Base-by-base conservation (phyloP, 1,140 invertebrate species). In the Ptiloglossa arizonensis region DNA sequence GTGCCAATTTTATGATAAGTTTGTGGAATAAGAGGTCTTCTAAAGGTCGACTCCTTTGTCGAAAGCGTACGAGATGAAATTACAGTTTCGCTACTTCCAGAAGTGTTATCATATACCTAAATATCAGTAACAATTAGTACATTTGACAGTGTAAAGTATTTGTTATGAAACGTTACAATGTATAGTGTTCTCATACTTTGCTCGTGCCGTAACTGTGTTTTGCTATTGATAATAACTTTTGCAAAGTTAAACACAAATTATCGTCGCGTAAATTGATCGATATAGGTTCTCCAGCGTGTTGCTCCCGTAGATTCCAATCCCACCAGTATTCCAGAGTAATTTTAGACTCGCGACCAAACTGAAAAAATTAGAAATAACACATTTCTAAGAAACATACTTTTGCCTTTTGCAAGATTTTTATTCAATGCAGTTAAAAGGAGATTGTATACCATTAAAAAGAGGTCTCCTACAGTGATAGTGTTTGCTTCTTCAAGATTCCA, bases 251-350 rank as follows among this genome's bases (percentile, higher is more conserved):
- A 81, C 87, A 91, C 6, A 92, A 71, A 79, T 79, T 88, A 32
- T 90, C 87, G 44, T 92, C 87, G 52, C 80, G 83, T 6, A 85
- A 67, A 9, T 22, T 76, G 41, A 63, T 60, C 19, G 87, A 60
- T n/a, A 81, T 62, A 15, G 85, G 68, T 63, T 86, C 88, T 66
- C 82, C 82, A 48, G 17, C 54, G n/a, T 63, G 67, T 24, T 78
- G 75, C 41, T 92, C 91, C 35, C 73, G 87, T 84, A 70, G 68
- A 56, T 88, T 83, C 1, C 92, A 91, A 79, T 95, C 94, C 96
- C 96, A 98, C 93, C 96, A 96, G 91, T 98, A 98, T 89, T 98
- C 96, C 56, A 98, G 90, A 78, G 95, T 94, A 27, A 98, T 89
- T 91, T 96, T 97, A 0, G 95, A 96, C 80, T 97, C 96, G 66